These are phyloP conservation scores for Cerastis rubricosa DNA, from an alignment of 2,888 invertebrate genomes.

Conservation along the genomic window DNA sequence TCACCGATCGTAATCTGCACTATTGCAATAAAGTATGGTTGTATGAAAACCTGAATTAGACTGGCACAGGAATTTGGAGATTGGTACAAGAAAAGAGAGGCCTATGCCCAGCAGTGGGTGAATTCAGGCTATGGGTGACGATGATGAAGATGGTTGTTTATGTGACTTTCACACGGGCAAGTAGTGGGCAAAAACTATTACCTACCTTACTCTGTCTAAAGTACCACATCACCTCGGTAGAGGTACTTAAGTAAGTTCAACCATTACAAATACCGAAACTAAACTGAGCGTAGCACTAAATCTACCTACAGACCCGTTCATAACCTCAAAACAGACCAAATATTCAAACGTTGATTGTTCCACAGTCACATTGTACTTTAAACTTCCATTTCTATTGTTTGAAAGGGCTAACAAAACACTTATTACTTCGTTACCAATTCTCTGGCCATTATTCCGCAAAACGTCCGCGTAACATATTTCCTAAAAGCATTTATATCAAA, in stretches of 20 bases:
- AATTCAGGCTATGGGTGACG: neutral
- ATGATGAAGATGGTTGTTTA: neutral
- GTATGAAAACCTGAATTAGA: neutral
- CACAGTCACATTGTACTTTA: constrained; percentile 46
- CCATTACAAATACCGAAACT: constrained; percentile 19
- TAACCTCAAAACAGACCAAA: constrained; percentile 39
- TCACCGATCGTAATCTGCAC: neutral
- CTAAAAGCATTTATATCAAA: constrained; percentile 53
- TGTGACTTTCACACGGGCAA: neutral
- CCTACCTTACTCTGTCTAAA: neutral
- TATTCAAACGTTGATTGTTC: constrained; percentile 53
- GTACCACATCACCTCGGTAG: neutral
- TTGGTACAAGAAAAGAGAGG: neutral
- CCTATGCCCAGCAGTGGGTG: neutral
- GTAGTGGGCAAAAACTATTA: neutral
- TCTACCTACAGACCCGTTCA: constrained; percentile 34
- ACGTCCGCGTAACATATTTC: constrained; percentile 45
- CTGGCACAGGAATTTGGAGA: neutral
- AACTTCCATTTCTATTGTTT: constrained; percentile 57
- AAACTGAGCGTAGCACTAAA: constrained; percentile 20
- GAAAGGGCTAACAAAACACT: constrained; percentile 56
- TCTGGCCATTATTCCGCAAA: constrained; percentile 46
- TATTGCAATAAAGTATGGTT: neutral
- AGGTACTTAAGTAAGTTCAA: neutral
- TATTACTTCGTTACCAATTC: constrained; percentile 55